Evolutionary conservation across 1,140 invertebrate genomes (phyloP).

Genomic region (Onthophagus taurus): DNA sequence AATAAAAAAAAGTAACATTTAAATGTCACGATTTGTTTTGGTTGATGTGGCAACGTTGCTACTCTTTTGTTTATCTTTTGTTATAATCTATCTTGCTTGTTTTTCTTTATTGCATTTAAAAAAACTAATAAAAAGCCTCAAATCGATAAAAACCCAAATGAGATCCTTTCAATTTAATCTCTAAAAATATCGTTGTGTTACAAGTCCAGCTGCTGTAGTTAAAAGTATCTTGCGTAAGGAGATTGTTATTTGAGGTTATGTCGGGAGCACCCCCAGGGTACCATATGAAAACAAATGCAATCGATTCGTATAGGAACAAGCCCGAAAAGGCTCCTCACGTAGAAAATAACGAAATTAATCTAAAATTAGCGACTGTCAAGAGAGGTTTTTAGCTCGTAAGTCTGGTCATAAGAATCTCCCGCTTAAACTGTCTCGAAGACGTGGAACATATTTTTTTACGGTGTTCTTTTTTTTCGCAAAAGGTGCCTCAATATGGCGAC

Average conservation of each 20-base stretch:
- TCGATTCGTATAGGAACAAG: slow-evolving; percentile 23
- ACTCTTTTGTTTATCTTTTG: neutral
- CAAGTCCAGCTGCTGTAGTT: too few relatives aligned
- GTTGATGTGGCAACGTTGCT: too few relatives aligned
- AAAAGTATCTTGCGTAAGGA: too few relatives aligned
- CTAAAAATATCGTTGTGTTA: neutral
- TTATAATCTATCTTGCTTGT: neutral
- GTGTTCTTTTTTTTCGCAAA: slow-evolving; percentile 24
- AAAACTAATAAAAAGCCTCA: slow-evolving; percentile 2
- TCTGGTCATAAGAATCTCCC: slow-evolving; percentile 4
- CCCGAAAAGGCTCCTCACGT: slow-evolving; percentile 21
- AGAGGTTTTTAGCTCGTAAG: slow-evolving; percentile 4
- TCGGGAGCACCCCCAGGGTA: slow-evolving; percentile 12
- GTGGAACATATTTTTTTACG: slow-evolving; percentile 4
- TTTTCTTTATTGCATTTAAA: neutral
- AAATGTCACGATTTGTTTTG: too few relatives aligned
- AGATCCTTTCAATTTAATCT: neutral
- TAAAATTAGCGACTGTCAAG: slow-evolving; percentile 15
- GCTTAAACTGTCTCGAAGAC: slow-evolving; percentile 2
- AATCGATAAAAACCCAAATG: neutral
- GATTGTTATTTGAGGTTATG: slow-evolving; percentile 13
- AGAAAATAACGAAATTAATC: slow-evolving; percentile 15
- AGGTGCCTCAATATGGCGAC: slow-evolving; percentile 32
- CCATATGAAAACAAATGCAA: slow-evolving; percentile 21
- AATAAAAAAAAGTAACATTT: too few relatives aligned